Evolutionary conservation across 2,113 vertebrate species (phyloP), one percentile per base, ranked within the genome.

Genomic region (Echinops telfairi): DNA sequence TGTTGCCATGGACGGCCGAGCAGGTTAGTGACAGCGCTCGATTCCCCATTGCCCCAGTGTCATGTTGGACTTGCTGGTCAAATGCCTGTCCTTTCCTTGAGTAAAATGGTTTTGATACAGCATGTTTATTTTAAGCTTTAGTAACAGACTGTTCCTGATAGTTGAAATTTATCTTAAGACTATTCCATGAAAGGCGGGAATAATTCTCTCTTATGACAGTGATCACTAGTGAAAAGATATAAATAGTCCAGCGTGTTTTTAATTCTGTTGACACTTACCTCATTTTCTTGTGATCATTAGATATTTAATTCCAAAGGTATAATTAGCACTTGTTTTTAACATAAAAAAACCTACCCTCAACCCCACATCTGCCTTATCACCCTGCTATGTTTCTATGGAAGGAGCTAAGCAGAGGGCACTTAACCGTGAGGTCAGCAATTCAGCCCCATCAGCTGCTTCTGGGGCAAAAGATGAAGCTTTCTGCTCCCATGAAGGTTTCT

Each of bases 1-100:
- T 98, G 23, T 97, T 99, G 53, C 99, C 99, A 0, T 99, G 99
- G 99, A 99, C 99, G 29, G 99, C 99, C 83, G 99, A 99, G 83
- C 99, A 99, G 98, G 99, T 99, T 16, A 86, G 98, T 95, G 16
- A 89, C 60, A 36, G 25, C 60, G 2, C 64, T 88, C 2, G 33
- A 70, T 77, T 84, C 1, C n/a, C 14, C 7, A 3, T 0, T 1
- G 82, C 90, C 83, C 81, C 43, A 22, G 0, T 53, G 75, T 83
- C 36, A 4, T 33, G 60, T 79, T 38, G 84, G 53, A 4, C 17
- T 68, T 87, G 22, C 29, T 75, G 38, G 66, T 91, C 91, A 89
- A 79, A 84, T 36, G 86, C 64, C 43, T 71, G 20, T 82, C 78
- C 47, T 92, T 90, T 85, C 82, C 22, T 89, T 33, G 27, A 77